Evolutionary conservation across 2,113 vertebrate species (phyloP).

Genomic region (Silurus meridionalis): DNA sequence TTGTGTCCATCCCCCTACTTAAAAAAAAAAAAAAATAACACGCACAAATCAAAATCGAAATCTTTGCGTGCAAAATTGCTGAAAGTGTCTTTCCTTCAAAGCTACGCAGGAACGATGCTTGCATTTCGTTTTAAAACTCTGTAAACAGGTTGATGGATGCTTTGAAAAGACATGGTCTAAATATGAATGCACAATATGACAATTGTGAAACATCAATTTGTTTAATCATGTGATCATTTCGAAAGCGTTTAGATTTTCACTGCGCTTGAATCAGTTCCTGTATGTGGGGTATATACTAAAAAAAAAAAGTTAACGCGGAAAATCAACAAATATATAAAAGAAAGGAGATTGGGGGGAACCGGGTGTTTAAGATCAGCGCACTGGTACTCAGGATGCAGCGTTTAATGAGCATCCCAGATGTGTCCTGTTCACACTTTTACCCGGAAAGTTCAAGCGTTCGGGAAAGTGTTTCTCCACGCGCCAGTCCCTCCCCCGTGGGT

Average conservation of each 20-base stretch:
- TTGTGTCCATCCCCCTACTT: too few species aligned
- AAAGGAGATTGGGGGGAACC: neutral
- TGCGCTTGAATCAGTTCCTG: neutral
- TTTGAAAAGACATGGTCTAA: neutral
- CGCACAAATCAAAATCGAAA: too few species aligned
- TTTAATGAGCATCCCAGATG: neutral
- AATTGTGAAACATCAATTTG: neutral
- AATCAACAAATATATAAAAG: too few species aligned
- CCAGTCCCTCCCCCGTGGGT: neutral
- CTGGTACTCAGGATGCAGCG: neutral
- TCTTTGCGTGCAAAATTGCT: too few species aligned
- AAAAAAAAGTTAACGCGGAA: neutral
- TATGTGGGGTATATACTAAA: neutral
- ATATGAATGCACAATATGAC: neutral
- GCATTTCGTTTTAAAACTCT: neutral
- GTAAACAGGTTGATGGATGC: neutral
- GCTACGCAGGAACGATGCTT: neutral
- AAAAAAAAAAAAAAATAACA: too few species aligned
- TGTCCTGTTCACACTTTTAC: neutral
- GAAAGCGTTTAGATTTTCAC: neutral
- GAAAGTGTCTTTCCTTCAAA: too few species aligned
- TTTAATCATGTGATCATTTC: neutral
- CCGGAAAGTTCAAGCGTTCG: neutral
- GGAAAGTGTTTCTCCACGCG: neutral
- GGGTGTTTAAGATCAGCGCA: neutral